Conservation (phyloP, 2,797 vertebrate species). For the Ceyx erithaca region DNA sequence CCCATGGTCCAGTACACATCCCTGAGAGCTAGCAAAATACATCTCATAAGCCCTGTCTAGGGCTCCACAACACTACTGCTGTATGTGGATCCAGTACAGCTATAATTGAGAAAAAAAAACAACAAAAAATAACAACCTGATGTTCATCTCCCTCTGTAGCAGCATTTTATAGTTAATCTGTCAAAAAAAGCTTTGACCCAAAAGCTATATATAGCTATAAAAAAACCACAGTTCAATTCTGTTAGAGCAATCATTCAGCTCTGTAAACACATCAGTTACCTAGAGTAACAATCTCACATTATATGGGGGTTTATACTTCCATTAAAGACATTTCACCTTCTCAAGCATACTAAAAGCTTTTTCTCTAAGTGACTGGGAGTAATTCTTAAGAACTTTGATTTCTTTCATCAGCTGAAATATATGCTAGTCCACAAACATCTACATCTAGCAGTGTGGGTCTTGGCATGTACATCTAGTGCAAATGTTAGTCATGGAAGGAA, state of each 20-base stretch:
- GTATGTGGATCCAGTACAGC: neutral
- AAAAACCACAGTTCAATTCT: neutral
- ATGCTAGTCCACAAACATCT: neutral
- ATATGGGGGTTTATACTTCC: neutral
- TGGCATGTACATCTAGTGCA: neutral
- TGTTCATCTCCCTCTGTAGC: neutral
- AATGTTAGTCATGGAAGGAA: neutral
- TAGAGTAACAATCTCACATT: neutral
- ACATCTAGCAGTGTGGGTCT: neutral
- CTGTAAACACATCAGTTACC: neutral
- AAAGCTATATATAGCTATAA: neutral
- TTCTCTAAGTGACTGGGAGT: too few species aligned
- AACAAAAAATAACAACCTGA: too few species aligned
- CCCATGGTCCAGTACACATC: fast-evolving
- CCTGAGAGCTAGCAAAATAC: too few species aligned
- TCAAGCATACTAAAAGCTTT: neutral
- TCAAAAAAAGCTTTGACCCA: neutral
- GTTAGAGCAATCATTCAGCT: neutral
- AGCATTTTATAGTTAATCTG: neutral
- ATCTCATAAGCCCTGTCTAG: too few species aligned
- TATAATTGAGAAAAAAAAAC: too few species aligned
- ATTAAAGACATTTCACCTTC: neutral
- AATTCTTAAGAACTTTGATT: neutral
- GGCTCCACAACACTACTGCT: too few species aligned
- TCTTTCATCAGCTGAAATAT: neutral